phyloP scores from a whole-genome alignment of 23 tunicate genomes.

The Botrylloides violaceus region DNA sequence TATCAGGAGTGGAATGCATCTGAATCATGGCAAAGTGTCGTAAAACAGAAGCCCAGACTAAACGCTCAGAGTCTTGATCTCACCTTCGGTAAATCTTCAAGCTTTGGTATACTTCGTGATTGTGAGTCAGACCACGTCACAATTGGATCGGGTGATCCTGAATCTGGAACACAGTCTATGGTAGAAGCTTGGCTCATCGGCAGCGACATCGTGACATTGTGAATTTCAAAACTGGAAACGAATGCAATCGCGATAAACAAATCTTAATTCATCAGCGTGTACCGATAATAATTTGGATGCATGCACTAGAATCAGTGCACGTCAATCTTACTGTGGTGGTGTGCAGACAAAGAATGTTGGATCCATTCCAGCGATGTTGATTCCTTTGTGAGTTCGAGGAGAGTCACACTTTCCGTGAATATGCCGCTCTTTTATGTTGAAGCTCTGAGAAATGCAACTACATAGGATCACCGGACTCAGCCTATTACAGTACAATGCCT shows the following conservation, averaged over 20 bases:
- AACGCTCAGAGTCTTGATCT: too few relatives aligned
- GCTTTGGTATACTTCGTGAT: background rate
- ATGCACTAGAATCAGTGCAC: background rate
- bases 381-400: slow-evolving; percentile 16
- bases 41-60: too few relatives aligned
- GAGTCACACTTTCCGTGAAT: slow-evolving; percentile 14
- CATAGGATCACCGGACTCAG: background rate
- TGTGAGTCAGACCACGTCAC: slow-evolving; percentile 8
- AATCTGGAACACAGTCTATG: slow-evolving; percentile 7
- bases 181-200: background rate
- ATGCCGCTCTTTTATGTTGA: slow-evolving; percentile 5
- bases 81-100: slow-evolving; percentile 3
- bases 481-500: too few relatives aligned
- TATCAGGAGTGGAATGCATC: slow-evolving; percentile 5
- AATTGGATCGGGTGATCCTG: slow-evolving; percentile 22
- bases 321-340: slow-evolving; percentile 6
- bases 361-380: background rate
- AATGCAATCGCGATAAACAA: background rate
- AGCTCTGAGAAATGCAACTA: background rate
- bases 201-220: background rate
- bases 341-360: slow-evolving; percentile 12
- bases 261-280: background rate
- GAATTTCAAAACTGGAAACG: slow-evolving; percentile 6
- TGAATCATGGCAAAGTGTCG: too few relatives aligned
- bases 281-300: background rate